A percentile compares a stretch with the other conserved stretches of the same genome.
Evolutionary conservation across 2,797 vertebrate species (phyloP).

Genomic region (Peromyscus melanophrys): DNA sequence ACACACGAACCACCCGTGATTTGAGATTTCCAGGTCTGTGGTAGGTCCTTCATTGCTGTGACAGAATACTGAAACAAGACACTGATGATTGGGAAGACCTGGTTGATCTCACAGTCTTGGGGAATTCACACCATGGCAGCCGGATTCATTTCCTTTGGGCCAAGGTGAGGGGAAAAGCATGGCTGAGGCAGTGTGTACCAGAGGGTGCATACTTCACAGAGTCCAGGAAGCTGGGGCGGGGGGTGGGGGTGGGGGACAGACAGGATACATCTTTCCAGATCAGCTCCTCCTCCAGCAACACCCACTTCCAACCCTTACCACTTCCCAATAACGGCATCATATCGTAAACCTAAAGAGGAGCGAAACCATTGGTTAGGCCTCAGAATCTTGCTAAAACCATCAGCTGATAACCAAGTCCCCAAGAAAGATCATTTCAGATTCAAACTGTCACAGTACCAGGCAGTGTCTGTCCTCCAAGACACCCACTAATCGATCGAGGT

Average conservation of each 20-base stretch:
- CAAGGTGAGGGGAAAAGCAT: background rate
- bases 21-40: background rate
- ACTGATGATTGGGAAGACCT: background rate
- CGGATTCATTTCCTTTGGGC: background rate
- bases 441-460: background rate
- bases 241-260: no score
- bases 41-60: background rate
- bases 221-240: background rate
- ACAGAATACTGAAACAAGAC: background rate
- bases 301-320: background rate
- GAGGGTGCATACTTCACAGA: background rate
- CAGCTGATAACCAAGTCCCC: background rate
- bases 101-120: background rate
- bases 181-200: no score
- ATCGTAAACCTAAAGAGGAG: background rate
- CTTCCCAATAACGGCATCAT: background rate
- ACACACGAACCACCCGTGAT: background rate
- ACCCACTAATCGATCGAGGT: background rate
- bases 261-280: background rate
- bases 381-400: background rate
- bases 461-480: background rate
- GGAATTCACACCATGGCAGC: background rate
- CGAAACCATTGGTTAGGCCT: background rate
- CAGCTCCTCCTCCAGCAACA: background rate
- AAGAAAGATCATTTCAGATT: background rate